These are phyloP conservation scores for Drosophila emarginata DNA, from an alignment of 2,888 invertebrate genomes.

Conservation along the genomic window DNA sequence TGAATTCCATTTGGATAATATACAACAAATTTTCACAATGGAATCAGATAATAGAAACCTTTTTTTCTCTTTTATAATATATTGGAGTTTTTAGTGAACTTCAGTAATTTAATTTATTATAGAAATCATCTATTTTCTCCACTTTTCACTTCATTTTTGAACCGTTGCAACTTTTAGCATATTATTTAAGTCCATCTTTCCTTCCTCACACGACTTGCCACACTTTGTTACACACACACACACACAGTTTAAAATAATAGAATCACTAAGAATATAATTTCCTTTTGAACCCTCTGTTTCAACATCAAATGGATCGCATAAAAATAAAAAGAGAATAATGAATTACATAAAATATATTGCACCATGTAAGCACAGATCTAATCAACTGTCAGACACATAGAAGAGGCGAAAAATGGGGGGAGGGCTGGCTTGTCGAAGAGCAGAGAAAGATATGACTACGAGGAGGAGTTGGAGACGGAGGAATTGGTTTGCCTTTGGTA, in stretches of 20 bases:
- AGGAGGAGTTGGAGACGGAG: background rate
- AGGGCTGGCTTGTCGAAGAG: background rate
- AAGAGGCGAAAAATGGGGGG: background rate
- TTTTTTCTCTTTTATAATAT: no score
- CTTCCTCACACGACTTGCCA: background rate
- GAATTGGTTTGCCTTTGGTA: background rate
- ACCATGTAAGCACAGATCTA: background rate
- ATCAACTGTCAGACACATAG: background rate
- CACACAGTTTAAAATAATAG: background rate
- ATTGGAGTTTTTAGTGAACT: no score
- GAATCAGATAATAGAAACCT: no score
- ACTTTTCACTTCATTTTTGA: no score
- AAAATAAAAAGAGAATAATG: background rate
- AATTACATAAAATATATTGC: conserved; percentile 1
- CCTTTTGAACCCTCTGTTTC: background rate
- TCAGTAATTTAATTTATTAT: no score
- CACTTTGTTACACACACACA: background rate
- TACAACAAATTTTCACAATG: no score
- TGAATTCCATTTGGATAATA: no score
- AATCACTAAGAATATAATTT: background rate
- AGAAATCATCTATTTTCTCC: no score
- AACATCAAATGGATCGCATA: background rate
- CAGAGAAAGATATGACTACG: background rate
- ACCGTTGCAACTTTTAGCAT: background rate
- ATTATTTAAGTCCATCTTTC: background rate